Evolutionary conservation across 2,113 vertebrate species (phyloP).

Genomic region (Conger conger): DNA sequence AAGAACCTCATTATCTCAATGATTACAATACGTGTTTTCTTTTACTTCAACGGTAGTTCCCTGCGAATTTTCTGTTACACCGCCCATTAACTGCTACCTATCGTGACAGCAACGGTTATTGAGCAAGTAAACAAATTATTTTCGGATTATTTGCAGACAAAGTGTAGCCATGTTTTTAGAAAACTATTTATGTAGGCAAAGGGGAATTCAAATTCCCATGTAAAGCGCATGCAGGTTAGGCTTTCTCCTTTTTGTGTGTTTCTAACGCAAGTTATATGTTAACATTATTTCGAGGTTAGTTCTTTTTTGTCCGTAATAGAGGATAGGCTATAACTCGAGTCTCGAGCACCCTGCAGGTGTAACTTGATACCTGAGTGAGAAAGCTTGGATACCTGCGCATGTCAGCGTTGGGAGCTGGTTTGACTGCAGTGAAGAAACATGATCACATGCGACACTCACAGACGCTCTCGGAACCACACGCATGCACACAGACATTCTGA

Average conservation of each 20-base stretch:
- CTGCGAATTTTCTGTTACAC: too few relatives aligned
- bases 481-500: background rate
- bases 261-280: background rate
- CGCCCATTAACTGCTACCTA: background rate
- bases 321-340: background rate
- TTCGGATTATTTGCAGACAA: background rate
- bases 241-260: background rate
- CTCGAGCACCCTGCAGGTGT: conserved; percentile 5
- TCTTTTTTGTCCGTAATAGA: background rate
- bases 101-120: background rate
- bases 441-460: background rate
- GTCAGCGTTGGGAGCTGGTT: background rate
- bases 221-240: background rate
- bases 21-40: too few relatives aligned
- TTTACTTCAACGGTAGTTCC: too few relatives aligned
- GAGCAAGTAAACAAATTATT: background rate
- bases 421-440: conserved; percentile 1
- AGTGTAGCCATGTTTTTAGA: background rate
- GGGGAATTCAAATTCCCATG: background rate
- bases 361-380: conserved; percentile 10
- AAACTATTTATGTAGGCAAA: background rate
- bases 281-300: background rate
- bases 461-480: background rate
- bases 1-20: too few relatives aligned
- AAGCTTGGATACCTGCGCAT: background rate